These are phyloP conservation scores for Cassiopea andromeda DNA, from an alignment of 30 jellyfish, hydroid and myxozoan species.

Conservation along the genomic window DNA sequence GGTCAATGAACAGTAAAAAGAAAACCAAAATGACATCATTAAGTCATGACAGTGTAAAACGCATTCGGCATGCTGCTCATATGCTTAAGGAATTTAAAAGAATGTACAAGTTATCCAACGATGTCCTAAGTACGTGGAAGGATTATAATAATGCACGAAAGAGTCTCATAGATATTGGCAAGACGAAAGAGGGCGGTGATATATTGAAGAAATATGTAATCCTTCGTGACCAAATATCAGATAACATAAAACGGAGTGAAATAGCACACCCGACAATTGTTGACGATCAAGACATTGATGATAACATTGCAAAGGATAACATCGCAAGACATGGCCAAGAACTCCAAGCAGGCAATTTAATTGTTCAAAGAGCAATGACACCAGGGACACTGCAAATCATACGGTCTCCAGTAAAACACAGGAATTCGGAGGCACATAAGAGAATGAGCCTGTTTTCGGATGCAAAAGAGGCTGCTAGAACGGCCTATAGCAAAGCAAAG, in stretches of 20 bases:
- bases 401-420: conserved; percentile 21
- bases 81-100: conserved; percentile 83
- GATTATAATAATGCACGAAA: conserved; percentile 75
- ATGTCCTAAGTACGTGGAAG: conserved; percentile 79
- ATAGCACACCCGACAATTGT: conserved; percentile 63
- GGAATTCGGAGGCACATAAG: conserved; percentile 34
- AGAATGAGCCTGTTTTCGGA: conserved; percentile 46
- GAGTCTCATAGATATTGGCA: conserved; percentile 55
- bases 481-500: conserved; percentile 65
- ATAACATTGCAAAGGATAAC: conserved; percentile 38
- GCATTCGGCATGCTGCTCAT: conserved; percentile 92
- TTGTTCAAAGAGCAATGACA: conserved; percentile 48
- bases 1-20: conserved; percentile 78
- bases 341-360: conserved; percentile 2
- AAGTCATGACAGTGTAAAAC: conserved; percentile 55
- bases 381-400: conserved; percentile 69
- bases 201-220: conserved; percentile 73
- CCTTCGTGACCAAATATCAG: conserved; percentile 46
- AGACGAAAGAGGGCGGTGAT: conserved; percentile 53
- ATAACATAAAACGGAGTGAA: conserved; percentile 45
- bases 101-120: conserved; percentile 85
- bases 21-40: conserved; percentile 65
- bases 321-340: conserved; percentile 37
- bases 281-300: conserved; percentile 61
- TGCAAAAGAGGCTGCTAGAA: conserved; percentile 67